Evolutionary conservation across 1,140 invertebrate genomes (phyloP), one percentile per base, ranked within the genome.

Genomic region (Pogonognathellus flavescens): DNA sequence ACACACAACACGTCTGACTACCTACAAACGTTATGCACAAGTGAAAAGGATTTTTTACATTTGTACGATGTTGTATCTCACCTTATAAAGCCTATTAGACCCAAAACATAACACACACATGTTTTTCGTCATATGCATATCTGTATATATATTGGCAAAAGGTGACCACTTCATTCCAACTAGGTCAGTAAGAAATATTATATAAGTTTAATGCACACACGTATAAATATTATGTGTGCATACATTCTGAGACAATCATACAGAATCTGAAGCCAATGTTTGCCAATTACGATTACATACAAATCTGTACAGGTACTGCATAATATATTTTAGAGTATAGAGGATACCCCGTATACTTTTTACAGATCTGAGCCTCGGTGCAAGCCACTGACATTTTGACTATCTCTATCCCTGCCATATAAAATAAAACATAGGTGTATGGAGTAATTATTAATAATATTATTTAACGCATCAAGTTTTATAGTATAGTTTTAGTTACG

Each of bases 101-200:
- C 31, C 31, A 1, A 41, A 41, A 41, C 31, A 41, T 6, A 59
- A 16, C 55, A 59, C 55, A 18, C 18, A 59, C 55, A 14, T 59
- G 55, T 16, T 59, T 14, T 59, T 14, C 55, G 18, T 16, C 18
- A 18, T 18, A 9, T 16, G 13, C 14, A 14, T 16, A 59, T 59
- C n/a, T n/a, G n/a, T 14, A 1, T 59, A 9, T 16, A 9, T 14
- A 81, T 55, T 50, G 10, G 18, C 20, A 31, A 81, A 55, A 55
- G 52, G 20, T 57, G 53, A 59, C 57, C 81, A 82, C 81, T 82
- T 52, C 57, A 76, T 80, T 84, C n/a, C 66, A 84, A 84, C 83
- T 84, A 80, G 83, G 83, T 84, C 83, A 84, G 41, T 52, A 80
- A 80, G 16, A 50, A 52, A 80, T 18, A 41, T 59, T 49, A 50